Evolutionary conservation across 2,888 invertebrate genomes (phyloP).

Genomic region (Celastrina argiolus): DNA sequence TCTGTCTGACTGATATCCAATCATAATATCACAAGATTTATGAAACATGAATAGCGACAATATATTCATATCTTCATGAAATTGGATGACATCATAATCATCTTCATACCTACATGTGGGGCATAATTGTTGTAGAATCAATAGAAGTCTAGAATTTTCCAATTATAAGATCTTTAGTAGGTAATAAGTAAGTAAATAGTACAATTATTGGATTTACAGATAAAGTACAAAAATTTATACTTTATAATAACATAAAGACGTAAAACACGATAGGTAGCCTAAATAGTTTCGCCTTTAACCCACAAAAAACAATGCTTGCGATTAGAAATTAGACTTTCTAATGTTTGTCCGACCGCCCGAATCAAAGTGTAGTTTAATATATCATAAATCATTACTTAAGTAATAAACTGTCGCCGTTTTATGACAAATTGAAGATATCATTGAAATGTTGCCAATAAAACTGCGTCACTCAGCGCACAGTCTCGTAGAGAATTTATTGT

Average conservation of each 20-base stretch:
- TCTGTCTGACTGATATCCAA: not conserved
- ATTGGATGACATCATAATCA: not conserved
- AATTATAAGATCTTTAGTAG: not conserved
- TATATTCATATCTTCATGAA: not conserved
- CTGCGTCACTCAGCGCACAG: conserved; percentile 15
- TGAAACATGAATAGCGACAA: not conserved
- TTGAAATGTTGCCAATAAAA: conserved; percentile 11
- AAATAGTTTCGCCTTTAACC: conserved; percentile 4
- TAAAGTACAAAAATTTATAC: not conserved
- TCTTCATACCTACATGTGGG: not conserved
- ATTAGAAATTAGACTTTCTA: not conserved
- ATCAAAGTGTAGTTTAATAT: not conserved
- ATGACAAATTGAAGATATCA: conserved; percentile 12
- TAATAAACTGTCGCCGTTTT: not conserved
- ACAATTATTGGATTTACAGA: no score
- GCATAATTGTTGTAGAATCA: not conserved
- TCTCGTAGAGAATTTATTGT: not conserved
- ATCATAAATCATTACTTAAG: no score
- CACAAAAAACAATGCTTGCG: not conserved
- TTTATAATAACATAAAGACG: not conserved
- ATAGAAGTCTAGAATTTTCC: not conserved
- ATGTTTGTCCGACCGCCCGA: not conserved
- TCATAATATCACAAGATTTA: not conserved
- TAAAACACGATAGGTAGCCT: not conserved
- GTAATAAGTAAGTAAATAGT: no score